Percentiles rank a stretch among this genome's conserved stretches.
Evolutionary conservation across 2,113 vertebrate species (phyloP).

Genomic region (Oreotragus oreotragus): DNA sequence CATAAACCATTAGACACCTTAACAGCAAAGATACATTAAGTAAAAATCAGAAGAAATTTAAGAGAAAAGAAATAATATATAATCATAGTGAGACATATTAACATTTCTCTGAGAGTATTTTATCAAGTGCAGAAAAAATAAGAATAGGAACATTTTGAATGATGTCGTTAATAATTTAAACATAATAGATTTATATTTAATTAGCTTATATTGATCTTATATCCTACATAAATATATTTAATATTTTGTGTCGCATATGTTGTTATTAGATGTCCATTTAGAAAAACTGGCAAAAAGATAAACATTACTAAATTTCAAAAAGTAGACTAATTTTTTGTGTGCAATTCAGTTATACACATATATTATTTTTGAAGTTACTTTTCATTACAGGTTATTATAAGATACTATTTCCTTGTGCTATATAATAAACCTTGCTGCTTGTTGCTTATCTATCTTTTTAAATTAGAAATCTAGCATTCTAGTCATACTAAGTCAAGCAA

Average conservation of each 20-base stretch:
- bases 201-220: not conserved
- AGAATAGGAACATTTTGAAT: not conserved
- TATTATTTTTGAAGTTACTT: not conserved
- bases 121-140: not conserved
- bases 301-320: not conserved
- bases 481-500: not conserved
- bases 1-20: not conserved
- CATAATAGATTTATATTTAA: not conserved
- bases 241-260: not conserved
- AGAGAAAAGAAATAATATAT: not conserved
- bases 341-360: not conserved
- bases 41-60: not conserved
- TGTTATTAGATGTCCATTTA: not conserved
- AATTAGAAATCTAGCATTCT: not conserved
- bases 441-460: not conserved
- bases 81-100: not conserved
- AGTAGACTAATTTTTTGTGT: not conserved
- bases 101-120: not conserved
- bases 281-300: not conserved
- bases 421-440: not conserved
- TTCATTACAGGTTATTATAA: not conserved
- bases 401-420: not conserved
- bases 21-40: not conserved
- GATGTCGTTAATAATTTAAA: not conserved
- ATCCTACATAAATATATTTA: not conserved